A percentile compares a stretch with the other conserved stretches of the same genome.
Evolutionary conservation across 2,797 vertebrate genomes (phyloP).

Genomic region (Mycteria americana): DNA sequence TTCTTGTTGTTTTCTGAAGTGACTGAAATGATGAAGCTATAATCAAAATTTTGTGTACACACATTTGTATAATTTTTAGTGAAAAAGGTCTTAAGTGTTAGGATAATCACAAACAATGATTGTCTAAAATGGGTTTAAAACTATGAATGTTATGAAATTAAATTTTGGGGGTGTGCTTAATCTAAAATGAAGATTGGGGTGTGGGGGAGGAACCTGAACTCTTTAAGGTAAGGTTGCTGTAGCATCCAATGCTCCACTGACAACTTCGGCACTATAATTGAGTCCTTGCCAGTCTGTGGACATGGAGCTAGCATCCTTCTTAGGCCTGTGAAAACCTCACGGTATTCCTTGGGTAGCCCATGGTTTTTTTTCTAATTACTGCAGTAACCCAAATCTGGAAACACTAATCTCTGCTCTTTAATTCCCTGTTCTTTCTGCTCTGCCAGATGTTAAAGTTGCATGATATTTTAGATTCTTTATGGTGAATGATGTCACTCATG

Average conservation of each 20-base stretch:
- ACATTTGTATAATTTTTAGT: neutral
- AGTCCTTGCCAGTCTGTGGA: neutral
- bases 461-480: neutral
- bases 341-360: neutral
- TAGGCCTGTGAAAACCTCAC: neutral
- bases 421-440: neutral
- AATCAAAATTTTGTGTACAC: neutral
- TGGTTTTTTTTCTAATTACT: neutral
- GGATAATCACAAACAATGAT: neutral
- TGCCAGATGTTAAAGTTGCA: neutral
- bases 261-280: fast-evolving
- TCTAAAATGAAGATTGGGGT: neutral
- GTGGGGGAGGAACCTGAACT: neutral
- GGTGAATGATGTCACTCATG: neutral
- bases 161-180: neutral
- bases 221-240: neutral
- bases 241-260: neutral
- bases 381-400: neutral
- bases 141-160: neutral
- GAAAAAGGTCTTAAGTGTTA: neutral
- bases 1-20: neutral
- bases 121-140: neutral
- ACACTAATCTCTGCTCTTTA: neutral
- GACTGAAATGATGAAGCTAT: neutral
- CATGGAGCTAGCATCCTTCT: neutral